phyloP scores from a whole-genome alignment of 2,888 invertebrate genomes.

The Sphinx pinastri region DNA sequence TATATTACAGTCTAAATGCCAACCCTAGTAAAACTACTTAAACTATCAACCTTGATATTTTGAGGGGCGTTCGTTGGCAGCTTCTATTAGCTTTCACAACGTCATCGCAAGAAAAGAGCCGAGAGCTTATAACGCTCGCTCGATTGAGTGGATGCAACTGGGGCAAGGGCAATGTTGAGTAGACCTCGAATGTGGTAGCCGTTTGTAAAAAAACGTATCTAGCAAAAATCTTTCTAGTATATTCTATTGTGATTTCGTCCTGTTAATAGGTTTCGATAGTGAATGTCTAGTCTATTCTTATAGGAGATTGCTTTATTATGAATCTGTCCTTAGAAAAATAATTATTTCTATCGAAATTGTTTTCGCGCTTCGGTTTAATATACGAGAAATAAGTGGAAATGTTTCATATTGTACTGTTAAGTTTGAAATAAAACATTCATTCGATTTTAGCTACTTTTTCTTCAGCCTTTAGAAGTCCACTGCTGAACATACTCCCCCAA shows the following conservation, averaged over 20 bases:
- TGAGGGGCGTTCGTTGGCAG: neutral
- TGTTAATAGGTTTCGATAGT: neutral
- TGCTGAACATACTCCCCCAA: no score
- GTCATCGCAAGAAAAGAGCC: slow-evolving; percentile 15
- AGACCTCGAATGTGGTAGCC: neutral
- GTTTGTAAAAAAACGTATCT: neutral
- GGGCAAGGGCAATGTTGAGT: slow-evolving; percentile 1
- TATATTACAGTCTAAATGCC: neutral
- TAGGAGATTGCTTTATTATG: neutral
- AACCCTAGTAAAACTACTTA: slow-evolving; percentile 8
- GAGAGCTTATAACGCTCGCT: neutral
- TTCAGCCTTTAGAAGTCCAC: no score
- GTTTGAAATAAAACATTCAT: neutral
- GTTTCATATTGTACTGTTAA: neutral
- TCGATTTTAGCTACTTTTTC: neutral
- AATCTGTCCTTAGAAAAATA: neutral
- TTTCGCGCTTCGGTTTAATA: neutral
- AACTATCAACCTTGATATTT: slow-evolving; percentile 14
- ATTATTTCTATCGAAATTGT: neutral
- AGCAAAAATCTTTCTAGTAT: neutral
- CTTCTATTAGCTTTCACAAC: slow-evolving; percentile 4
- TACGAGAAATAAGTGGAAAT: neutral
- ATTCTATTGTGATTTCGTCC: neutral
- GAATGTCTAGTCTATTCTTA: no score
- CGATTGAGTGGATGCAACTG: neutral